phyloP scores from a whole-genome alignment of 2,888 invertebrate species.

The Acleris sparsana region DNA sequence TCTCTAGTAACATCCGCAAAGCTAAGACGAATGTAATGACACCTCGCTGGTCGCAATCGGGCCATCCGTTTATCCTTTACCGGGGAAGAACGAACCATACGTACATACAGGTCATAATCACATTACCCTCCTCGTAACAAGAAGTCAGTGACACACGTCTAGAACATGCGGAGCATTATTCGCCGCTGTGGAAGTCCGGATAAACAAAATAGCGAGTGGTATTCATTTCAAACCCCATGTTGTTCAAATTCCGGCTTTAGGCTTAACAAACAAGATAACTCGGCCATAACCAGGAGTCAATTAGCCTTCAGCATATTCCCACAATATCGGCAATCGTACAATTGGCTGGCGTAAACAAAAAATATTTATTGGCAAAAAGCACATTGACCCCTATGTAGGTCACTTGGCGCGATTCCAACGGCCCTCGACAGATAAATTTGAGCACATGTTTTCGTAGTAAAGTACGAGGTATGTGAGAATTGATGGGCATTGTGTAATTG shows the following conservation, averaged over 20 bases:
- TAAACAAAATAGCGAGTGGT: no score
- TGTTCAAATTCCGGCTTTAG: not conserved
- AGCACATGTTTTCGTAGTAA: slow-evolving; percentile 47
- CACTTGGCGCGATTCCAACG: slow-evolving; percentile 53
- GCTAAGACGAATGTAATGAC: no score
- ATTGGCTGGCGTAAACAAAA: slow-evolving; percentile 58
- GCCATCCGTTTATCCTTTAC: no score
- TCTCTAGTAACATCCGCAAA: no score
- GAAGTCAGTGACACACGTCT: no score
- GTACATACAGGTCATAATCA: no score
- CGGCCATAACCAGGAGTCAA: not conserved
- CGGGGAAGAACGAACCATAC: no score
- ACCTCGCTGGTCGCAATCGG: no score
- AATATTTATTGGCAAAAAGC: slow-evolving; percentile 54
- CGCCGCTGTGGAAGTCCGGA: no score
- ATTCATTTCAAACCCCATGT: not conserved
- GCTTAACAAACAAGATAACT: slow-evolving; percentile 12
- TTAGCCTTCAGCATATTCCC: slow-evolving; percentile 17
- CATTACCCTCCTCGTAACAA: no score
- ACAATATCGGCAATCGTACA: slow-evolving; percentile 37
- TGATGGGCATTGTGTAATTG: slow-evolving; percentile 22
- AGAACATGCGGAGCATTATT: no score
- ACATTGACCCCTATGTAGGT: slow-evolving; percentile 53
- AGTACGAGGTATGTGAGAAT: slow-evolving; percentile 21
- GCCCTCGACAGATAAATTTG: slow-evolving; percentile 51